Evolutionary conservation across 2,888 invertebrate genomes (phyloP).

Genomic region (Cephus rjabovi): DNA sequence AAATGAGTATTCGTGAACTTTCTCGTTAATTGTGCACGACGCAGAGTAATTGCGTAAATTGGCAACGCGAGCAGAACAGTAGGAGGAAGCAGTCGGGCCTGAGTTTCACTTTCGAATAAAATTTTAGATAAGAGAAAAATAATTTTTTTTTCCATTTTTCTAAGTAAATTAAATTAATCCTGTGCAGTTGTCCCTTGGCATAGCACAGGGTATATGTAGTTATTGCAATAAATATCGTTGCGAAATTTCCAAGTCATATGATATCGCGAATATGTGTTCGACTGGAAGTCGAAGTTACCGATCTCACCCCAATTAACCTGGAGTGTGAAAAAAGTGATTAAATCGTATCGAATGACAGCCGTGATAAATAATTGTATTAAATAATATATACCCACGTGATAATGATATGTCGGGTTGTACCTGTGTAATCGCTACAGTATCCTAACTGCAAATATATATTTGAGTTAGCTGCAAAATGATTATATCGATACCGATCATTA

Average conservation of each 20-base stretch:
- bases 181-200: not conserved
- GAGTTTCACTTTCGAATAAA: not conserved
- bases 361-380: not conserved
- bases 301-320: slow-evolving; percentile 21
- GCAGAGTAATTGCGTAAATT: not conserved
- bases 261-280: not conserved
- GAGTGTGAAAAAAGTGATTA: slow-evolving; percentile 22
- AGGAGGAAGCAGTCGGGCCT: not conserved
- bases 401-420: slow-evolving; percentile 27
- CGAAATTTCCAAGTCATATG: not conserved
- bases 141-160: not conserved
- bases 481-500: slow-evolving; percentile 22
- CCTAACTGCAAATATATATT: not conserved
- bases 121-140: not conserved
- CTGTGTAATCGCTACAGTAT: not conserved
- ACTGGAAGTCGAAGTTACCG: not conserved
- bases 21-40: not conserved
- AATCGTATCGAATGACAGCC: slow-evolving; percentile 19
- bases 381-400: slow-evolving; percentile 14
- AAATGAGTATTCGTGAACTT: not conserved
- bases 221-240: not conserved
- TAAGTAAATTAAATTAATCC: too few species aligned
- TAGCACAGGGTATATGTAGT: not conserved
- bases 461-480: not conserved
- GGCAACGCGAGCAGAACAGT: not conserved